These are phyloP conservation scores for Mesorhabditis spiculigera DNA, from an alignment of 2,888 invertebrate genomes.

Conservation along the genomic window DNA sequence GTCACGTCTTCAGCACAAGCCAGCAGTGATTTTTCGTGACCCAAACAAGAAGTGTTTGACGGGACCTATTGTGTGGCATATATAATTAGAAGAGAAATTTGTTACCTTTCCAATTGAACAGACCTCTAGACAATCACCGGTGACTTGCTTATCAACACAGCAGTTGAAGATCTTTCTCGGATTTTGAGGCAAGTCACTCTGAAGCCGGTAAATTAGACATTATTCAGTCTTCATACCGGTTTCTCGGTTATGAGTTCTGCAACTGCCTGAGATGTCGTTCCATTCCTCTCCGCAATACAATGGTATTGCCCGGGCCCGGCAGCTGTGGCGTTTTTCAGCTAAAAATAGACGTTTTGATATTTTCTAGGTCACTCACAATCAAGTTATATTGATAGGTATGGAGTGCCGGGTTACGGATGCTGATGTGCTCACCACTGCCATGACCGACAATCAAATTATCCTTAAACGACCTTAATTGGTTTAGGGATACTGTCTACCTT, in stretches of 20 bases:
- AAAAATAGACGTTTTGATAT: not conserved
- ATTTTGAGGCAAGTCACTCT: constrained; percentile 9
- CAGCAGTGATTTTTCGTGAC: constrained; percentile 22
- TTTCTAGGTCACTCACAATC: not conserved
- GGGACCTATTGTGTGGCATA: constrained; percentile 7
- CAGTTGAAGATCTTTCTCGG: constrained; percentile 12
- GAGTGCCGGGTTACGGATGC: not conserved
- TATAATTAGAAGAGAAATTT: constrained; percentile 8
- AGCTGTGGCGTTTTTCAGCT: constrained; percentile 11
- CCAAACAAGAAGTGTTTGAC: constrained; percentile 19
- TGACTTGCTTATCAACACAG: constrained; percentile 14
- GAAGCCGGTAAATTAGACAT: not conserved
- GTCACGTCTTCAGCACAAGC: constrained; percentile 35
- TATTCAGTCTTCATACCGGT: not conserved
- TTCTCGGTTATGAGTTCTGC: constrained; percentile 6
- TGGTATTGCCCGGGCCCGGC: constrained; percentile 6
- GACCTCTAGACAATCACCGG: constrained; percentile 27
- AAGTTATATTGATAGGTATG: not conserved
- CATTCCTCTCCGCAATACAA: constrained; percentile 12
- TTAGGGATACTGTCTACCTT: not conserved
- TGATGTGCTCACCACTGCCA: not conserved
- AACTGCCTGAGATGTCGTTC: not conserved
- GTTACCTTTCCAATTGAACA: constrained; percentile 30
- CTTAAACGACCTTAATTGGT: not conserved
- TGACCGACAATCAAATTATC: not conserved